Conservation (phyloP, 2,888 invertebrate species). For the Synanthedon tipuliformis region DNA sequence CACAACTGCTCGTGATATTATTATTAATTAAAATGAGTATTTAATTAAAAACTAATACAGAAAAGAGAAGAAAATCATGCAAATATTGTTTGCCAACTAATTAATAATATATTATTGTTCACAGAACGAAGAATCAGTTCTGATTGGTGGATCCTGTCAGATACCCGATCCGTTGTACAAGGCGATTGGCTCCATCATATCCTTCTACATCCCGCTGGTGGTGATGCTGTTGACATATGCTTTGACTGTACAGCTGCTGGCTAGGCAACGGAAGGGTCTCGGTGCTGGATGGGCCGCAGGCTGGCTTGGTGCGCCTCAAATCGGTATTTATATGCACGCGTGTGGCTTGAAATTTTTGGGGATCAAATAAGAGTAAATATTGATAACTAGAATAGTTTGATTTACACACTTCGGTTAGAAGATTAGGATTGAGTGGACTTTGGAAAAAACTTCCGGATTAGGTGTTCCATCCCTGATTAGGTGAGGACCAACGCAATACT, state of each 20-base stretch:
- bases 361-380: too few relatives aligned
- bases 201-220: constrained; percentile 94
- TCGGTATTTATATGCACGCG: constrained; percentile 46
- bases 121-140: constrained; percentile 85
- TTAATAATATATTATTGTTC: constrained; percentile 18
- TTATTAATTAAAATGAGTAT: too few relatives aligned
- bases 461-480: too few relatives aligned
- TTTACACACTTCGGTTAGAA: too few relatives aligned
- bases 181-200: constrained; percentile 92
- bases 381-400: too few relatives aligned
- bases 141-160: constrained; percentile 86
- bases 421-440: too few relatives aligned
- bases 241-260: constrained; percentile 88
- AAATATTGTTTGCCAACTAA: background rate
- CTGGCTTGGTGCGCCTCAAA: constrained; percentile 75
- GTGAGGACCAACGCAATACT: too few relatives aligned
- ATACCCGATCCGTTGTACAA: constrained; percentile 91
- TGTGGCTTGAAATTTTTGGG: background rate
- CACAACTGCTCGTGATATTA: too few relatives aligned
- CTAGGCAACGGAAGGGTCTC: constrained; percentile 81
- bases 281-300: constrained; percentile 80
- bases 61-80: background rate
- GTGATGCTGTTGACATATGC: constrained; percentile 97
- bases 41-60: background rate
- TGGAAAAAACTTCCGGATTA: too few relatives aligned